Evolutionary conservation across 2,888 invertebrate species (phyloP).

Genomic region (Cryptosula pallasiana): DNA sequence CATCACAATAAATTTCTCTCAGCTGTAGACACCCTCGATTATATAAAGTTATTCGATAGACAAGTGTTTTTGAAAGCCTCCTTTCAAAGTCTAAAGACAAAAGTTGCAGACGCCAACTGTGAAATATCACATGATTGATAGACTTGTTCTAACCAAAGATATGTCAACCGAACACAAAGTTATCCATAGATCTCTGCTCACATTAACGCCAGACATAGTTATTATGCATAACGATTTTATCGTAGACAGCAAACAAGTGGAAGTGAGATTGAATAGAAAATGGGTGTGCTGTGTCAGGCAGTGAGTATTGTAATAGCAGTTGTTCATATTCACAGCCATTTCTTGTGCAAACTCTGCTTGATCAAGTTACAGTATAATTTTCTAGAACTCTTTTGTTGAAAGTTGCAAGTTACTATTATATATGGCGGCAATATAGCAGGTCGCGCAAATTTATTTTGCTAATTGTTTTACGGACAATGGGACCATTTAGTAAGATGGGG

Average conservation of each 20-base stretch:
- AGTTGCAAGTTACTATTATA: slow-evolving; percentile 6
- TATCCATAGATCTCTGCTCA: background rate
- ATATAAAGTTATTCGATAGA: no score
- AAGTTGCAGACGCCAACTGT: no score
- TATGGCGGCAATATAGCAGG: background rate
- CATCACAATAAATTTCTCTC: no score
- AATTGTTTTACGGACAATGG: background rate
- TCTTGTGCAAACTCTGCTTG: background rate
- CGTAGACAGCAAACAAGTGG: background rate
- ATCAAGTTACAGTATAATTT: slow-evolving; percentile 13
- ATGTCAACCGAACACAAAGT: background rate
- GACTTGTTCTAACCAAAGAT: no score
- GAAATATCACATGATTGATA: no score
- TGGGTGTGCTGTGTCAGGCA: background rate
- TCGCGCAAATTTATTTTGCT: slow-evolving; percentile 14
- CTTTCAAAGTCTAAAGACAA: no score
- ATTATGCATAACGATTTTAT: background rate
- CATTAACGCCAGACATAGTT: background rate
- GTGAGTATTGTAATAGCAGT: background rate
- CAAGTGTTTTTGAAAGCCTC: no score
- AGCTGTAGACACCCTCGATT: no score
- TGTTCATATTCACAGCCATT: background rate
- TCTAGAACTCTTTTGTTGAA: background rate
- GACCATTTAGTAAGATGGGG: no score
- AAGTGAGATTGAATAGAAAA: background rate